A percentile compares a stretch with the other conserved stretches of the same genome.
phyloP scores from a whole-genome alignment of 2,113 vertebrate species.

The Archocentrus centrarchus region DNA sequence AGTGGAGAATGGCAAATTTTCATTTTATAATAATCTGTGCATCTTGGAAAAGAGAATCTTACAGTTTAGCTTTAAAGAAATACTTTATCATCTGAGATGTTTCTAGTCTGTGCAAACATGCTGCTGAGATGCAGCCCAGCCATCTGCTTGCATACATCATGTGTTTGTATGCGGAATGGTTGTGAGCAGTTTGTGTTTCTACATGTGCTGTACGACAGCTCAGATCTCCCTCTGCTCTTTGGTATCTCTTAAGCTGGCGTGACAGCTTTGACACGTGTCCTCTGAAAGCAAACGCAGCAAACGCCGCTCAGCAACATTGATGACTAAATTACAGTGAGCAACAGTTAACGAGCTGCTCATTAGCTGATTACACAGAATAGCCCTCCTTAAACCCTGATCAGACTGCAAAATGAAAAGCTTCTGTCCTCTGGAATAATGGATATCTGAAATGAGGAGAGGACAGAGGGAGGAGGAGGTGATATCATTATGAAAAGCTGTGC shows the following conservation, averaged over 20 bases:
- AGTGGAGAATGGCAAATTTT: too few species aligned
- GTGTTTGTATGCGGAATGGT: not conserved
- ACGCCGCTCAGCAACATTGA: not conserved
- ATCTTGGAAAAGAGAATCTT: not conserved
- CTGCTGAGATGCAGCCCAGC: not conserved
- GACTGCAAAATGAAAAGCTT: conserved; percentile 24
- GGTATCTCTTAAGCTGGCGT: conserved; percentile 1
- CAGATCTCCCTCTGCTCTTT: conserved; percentile 13
- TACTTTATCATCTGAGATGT: not conserved
- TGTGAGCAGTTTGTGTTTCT: not conserved
- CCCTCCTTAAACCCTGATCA: conserved; percentile 17
- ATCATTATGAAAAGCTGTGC: not conserved
- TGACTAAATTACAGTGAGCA: conserved; percentile 46
- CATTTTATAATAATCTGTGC: too few species aligned
- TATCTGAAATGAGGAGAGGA: conserved; percentile 5
- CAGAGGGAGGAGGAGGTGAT: not conserved
- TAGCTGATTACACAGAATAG: conserved; percentile 45
- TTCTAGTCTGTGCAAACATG: not conserved
- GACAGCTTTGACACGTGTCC: conserved; percentile 27
- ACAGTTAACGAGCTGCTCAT: conserved; percentile 42
- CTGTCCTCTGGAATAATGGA: conserved; percentile 15
- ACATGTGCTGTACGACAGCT: conserved; percentile 11
- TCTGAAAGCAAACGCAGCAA: conserved; percentile 17
- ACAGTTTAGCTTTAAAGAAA: not conserved
- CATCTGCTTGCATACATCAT: not conserved